Evolutionary conservation across 92 coral and sea anemone species (phyloP), one percentile per base, ranked within the genome.

Genomic region (Ricordea florida): DNA sequence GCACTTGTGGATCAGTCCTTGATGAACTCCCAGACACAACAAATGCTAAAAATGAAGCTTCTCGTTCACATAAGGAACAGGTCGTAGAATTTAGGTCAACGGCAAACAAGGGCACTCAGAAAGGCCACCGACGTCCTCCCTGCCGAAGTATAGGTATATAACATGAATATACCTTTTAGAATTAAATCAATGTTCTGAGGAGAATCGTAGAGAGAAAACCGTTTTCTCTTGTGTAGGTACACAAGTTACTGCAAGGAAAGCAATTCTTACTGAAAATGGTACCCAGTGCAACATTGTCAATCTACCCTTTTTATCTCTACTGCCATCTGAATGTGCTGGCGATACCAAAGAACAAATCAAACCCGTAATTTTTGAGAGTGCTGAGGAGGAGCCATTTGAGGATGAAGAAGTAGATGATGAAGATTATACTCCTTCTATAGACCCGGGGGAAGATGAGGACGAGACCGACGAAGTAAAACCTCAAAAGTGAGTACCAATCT

Each of bases 101-200:
- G 5, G 69, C 51, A 0, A 62, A 62, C 50, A 62, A 41, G 20
- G 51, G 69, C 9, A 62, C 69, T 62, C 69, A 38, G 27, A 40
- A 62, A 40, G 52, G 69, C 3, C 21, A 22, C 38, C 24, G 23
- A 21, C 52, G 52, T 8, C 69, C 51, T 23, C 13, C 3, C 9
- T 62, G 23, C 28, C 23, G 52, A 1, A 38, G 51, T 15, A 41
- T 38, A 41, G 69, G 69, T 40, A 62, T 6, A 25, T 40, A 22
- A 0, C 13, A 10, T 23, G 8, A 36, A 21, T 4, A 3, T 2
- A 30, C 38, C 15, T 25, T 25, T 28, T 4, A 6, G 21, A 13
- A 4, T 26, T 55, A 22, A 55, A 55, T 10, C 16, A 27, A 2
- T 27, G 21, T 15, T 62, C 2, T 14, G 13, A 7, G 21, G 52